Evolutionary conservation across 2,888 invertebrate species (phyloP), one percentile per base, ranked within the genome.

Genomic region (Polyploca ridens): DNA sequence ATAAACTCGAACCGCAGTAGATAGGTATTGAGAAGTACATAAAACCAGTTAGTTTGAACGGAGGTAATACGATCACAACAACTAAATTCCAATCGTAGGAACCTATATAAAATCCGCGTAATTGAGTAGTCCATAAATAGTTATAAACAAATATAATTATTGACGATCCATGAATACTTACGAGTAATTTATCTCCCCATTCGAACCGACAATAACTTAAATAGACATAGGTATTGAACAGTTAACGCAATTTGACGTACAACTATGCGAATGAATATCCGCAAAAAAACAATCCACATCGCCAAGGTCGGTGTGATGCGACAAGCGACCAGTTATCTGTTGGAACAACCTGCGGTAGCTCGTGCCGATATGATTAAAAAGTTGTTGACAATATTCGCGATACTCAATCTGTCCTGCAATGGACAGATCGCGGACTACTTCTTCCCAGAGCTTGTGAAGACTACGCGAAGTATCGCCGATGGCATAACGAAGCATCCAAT

Each of bases 241-340:
- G 19, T 41, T 41, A 54, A 54, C 19, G 19, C 7, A 0, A 54
- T 19, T 54, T 54, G 54, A 61, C 61, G 61, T 61, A 61, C 5
- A 19, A 41, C 5, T 41, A 19, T 16, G 19, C 41, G 38, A 61
- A 44, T 41, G 44, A 27, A 6, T 41, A 13, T 60, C 60, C 66
- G 65, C 66, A 69, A 78, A 79, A n/a, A 79, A 79, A 71, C 58
- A 69, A 62, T 64, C 63, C 68, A 58, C 49, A 67, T 64, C 8
- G 60, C 61, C 78, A 83, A 81, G 82, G 82, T 67, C 76, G 66
- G 63, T 62, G 63, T 62, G 65, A 67, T 75, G 68, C 65, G 64
- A 62, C 66, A 63, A 46, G 10, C 41, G 41, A 41, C 11, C 79
- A 85, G 80, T 85, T 61, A 63, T 70, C 62, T 68, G 71, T 69